Base-by-base conservation (phyloP, 2,888 invertebrate genomes). In the Eurytoma adleriae region DNA sequence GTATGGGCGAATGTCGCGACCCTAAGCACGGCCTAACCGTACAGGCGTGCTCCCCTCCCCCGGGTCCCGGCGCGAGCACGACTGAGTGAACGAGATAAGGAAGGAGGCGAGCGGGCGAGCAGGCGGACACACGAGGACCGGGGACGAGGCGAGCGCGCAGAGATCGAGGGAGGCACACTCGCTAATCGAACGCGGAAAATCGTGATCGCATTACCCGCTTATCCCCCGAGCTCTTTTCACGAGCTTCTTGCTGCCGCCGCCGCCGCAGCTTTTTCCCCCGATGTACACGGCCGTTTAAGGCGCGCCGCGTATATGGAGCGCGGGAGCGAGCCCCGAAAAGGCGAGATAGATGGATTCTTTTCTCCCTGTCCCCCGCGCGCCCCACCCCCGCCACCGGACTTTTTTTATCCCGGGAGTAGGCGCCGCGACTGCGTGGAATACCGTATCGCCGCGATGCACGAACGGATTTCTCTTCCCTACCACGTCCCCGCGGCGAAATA, bases 161-260 rank as follows among this genome's bases (percentile, higher is more conserved):
- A 74, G 79, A 80, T 76, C 67, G 75, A 70, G 80, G 78, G 70
- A 68, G 61, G 57, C 68, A 71, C 66, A 73, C 82, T 81, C 82
- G 84, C 85, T 87, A 88, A 88, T 88, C 88, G 86, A 87, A 87
- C 84, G 85, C 86, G 86, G 87, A 87, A 86, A 86, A 86, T 86
- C 86, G 85, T 86, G 86, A 86, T 86, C 86, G 82, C 84, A 83
- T 87, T 85, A 84, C 83, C 84, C 83, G 74, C 71, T 77, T 76
- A 64, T 77, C 73, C 77, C 64, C 48, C 16, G 48, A 24, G 18
- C 64, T 52, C 54, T 16, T 20, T 27, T 24, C 52, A 5, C 62
- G 27, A 10, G 54, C 56, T 20, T 69, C 40, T 27, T 54, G 48
- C 59, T 64, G 57, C 75, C 50, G n/a, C 2, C 24, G 40, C 27